Base-by-base conservation (phyloP, 2,888 invertebrate species). In the Teinopalpus imperialis region DNA sequence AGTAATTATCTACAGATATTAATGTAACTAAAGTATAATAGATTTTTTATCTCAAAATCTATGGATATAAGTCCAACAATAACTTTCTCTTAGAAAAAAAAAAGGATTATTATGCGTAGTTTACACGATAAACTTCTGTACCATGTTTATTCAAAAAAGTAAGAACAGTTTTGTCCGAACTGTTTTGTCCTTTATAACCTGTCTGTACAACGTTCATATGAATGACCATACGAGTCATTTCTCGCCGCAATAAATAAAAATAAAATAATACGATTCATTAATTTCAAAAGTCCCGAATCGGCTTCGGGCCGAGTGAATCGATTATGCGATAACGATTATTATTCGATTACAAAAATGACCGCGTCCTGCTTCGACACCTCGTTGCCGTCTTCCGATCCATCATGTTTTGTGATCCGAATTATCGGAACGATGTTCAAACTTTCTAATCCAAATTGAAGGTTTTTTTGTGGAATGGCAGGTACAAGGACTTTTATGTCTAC, bases 361-460 rank as follows among this genome's bases (percentile, higher is more conserved):
- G 66, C 67, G 66, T 48, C 56, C 60, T 68, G 73, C 55, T 58
- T 70, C 66, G 80, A 85, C 85, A 78, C 82, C 81, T 85, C 71
- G 58, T 43, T 54, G 57, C 52, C 53, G 46, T 30, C 51, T 52
- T 50, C 43, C 66, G 69, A 86, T 86, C 82, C 73, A 85, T 86
- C 85, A 83, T 80, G 26, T 61, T 55, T 32, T 13, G n/a, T 24
- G 40, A 43, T 12, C 34, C 47, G 49, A 51, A 42, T 55, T 51
- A 50, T 51, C 35, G 40, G 8, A 31, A 36, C 7, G 79, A 10
- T 74, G 36, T 70, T 75, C 82, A 81, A 85, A 78, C 61, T 74
- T 68, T 62, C 2, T 27, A 9, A 13, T 26, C 18, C 34, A 31
- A 31, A 20, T 4, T 20, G 9, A 8, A 20, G 12, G 6, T 42